Evolutionary conservation across 2,888 invertebrate genomes (phyloP).

Genomic region (Latrodectus elegans): DNA sequence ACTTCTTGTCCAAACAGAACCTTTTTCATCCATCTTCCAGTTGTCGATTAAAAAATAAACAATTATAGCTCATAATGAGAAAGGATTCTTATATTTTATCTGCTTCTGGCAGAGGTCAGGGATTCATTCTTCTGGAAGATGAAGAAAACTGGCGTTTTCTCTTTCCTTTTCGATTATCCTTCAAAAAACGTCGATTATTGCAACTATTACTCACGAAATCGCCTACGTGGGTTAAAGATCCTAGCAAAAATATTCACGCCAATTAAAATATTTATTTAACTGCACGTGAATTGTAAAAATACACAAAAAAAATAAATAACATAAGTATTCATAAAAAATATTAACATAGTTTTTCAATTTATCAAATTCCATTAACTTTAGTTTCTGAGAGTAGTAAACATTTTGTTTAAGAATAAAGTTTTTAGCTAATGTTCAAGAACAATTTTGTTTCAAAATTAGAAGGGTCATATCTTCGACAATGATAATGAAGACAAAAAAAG

Average conservation of each 20-base stretch:
- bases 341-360: too few relatives aligned
- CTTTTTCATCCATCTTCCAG: not conserved
- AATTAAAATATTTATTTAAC: slow-evolving; percentile 1
- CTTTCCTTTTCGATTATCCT: not conserved
- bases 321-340: too few relatives aligned
- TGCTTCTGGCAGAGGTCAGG: not conserved
- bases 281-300: too few relatives aligned
- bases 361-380: too few relatives aligned
- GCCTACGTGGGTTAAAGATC: not conserved
- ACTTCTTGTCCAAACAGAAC: not conserved
- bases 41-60: not conserved
- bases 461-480: too few relatives aligned
- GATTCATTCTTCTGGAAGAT: not conserved
- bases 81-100: not conserved
- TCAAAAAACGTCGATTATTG: not conserved
- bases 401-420: too few relatives aligned
- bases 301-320: too few relatives aligned
- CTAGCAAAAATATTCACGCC: not conserved
- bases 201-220: not conserved
- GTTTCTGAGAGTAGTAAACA: too few relatives aligned
- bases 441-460: too few relatives aligned
- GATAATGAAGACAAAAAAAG: too few relatives aligned
- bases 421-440: too few relatives aligned
- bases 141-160: not conserved
- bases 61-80: not conserved